A percentile compares a stretch with the other conserved stretches of the same genome.
phyloP scores from a whole-genome alignment of 2,113 vertebrate genomes.

The Aegithalos caudatus region DNA sequence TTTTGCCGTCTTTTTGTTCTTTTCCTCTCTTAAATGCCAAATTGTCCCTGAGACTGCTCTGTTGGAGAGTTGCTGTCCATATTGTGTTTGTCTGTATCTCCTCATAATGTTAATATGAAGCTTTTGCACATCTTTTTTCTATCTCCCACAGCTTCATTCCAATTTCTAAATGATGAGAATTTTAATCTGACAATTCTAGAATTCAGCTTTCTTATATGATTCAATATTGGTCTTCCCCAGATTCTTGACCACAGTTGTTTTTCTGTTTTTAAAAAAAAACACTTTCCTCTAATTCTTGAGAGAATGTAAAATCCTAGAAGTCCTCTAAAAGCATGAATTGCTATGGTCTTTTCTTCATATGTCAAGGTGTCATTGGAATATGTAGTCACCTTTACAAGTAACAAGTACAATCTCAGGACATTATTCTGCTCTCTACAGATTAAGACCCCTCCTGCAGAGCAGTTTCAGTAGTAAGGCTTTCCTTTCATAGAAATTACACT shows the following conservation, averaged over 20 bases:
- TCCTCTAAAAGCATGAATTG: background rate
- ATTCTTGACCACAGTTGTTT: background rate
- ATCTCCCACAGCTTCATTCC: background rate
- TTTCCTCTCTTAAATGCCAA: background rate
- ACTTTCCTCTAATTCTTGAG: background rate
- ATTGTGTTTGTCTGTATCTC: background rate
- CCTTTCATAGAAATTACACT: background rate
- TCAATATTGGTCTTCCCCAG: background rate
- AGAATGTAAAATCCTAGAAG: background rate
- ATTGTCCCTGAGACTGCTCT: background rate
- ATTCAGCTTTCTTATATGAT: background rate
- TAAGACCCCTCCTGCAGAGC: background rate
- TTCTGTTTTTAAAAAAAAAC: background rate
- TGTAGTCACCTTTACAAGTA: background rate
- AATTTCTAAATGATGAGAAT: background rate
- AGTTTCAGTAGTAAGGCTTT: background rate
- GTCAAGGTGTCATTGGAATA: background rate
- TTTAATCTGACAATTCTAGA: background rate
- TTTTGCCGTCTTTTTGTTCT: background rate
- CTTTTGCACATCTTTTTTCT: background rate
- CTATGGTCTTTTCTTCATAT: background rate
- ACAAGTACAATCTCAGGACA: background rate
- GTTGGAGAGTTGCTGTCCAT: background rate
- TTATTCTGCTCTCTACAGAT: background rate
- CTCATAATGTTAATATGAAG: background rate